phyloP scores from a whole-genome alignment of 2,888 invertebrate genomes.

The Dorcus parallelipipedus region DNA sequence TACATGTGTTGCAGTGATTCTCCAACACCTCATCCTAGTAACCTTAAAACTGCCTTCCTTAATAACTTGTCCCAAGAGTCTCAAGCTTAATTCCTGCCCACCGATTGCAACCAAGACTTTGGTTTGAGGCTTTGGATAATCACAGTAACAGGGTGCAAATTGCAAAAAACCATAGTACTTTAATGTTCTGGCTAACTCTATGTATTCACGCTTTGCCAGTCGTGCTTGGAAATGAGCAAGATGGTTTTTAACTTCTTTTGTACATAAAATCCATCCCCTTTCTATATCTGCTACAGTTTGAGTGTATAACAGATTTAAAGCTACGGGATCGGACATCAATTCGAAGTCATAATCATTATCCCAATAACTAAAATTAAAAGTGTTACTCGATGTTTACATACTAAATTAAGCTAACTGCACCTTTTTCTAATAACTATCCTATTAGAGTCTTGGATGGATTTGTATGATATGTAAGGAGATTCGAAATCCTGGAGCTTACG shows the following conservation, averaged over 20 bases:
- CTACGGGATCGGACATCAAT: constrained; percentile 76
- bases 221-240: constrained; percentile 69
- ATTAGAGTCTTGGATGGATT: constrained; percentile 69
- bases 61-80: constrained; percentile 59
- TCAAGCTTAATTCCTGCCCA: constrained; percentile 78
- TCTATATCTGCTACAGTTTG: constrained; percentile 87
- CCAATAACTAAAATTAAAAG: constrained; percentile 70
- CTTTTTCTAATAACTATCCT: constrained; percentile 83
- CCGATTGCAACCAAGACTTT: constrained; percentile 77
- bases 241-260: constrained; percentile 62
- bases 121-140: constrained; percentile 70
- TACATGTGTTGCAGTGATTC: constrained; percentile 85
- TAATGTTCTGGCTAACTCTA: constrained; percentile 77
- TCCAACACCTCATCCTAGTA: constrained; percentile 95
- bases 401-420: constrained; percentile 47
- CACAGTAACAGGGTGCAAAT: constrained; percentile 70
- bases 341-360: constrained; percentile 79
- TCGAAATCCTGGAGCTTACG: constrained; percentile 95
- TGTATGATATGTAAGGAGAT: constrained; percentile 91
- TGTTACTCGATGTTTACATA: not conserved
- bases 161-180: constrained; percentile 89
- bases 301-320: constrained; percentile 80
- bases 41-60: constrained; percentile 88
- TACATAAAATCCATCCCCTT: constrained; percentile 78
- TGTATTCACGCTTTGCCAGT: constrained; percentile 84